Base-by-base conservation (phyloP, 2,888 invertebrate genomes). In the Hirtodrosophila alboralis region DNA sequence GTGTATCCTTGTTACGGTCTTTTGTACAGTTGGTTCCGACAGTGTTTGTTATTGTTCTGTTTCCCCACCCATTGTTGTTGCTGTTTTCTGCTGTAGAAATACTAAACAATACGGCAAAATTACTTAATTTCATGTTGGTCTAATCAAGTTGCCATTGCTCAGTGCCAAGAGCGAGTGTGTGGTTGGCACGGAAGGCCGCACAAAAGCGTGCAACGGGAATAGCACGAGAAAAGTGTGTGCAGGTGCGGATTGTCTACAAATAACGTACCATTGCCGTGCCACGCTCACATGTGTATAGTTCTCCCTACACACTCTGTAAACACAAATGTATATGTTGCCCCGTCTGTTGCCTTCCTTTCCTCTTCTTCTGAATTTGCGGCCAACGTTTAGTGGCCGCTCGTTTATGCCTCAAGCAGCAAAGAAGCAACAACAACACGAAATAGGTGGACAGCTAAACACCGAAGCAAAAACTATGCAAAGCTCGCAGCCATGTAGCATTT, bases 111-210 rank as follows among this genome's bases (percentile, higher is more conserved):
- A 75, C 62, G 43, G 53, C 61, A 33, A 81, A 83, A 83, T 86
- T 87, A 70, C 84, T 86, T 86, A 84, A 84, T 87, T 84, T 87
- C 73, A 84, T 84, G 83, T 80, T 84, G 75, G 84, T 84, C 76
- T 80, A 87, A 87, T 86, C 87, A 87, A 86, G 81, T 86, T 87
- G 78, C 70, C 80, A 76, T 75, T 84, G 73, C 84, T 61, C 49
- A 78, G 67, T 38, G 52, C 54, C 67, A 37, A 31, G 16, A 41
- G 69, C 58, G 38, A 28, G 52, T 43, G 48, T 57, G 49, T 54
- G 69, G 59, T 59, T 54, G 63, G 62, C 85, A 78, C 68, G 75
- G 58, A 75, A 79, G 58, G 64, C 62, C 34, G 59, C 68, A 75
- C 62, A 78, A 83, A 83, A 60, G 79, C 79, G 54, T 61, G 64